Evolutionary conservation across 1,140 invertebrate genomes (phyloP).

Genomic region (Lasioglossum albipes): DNA sequence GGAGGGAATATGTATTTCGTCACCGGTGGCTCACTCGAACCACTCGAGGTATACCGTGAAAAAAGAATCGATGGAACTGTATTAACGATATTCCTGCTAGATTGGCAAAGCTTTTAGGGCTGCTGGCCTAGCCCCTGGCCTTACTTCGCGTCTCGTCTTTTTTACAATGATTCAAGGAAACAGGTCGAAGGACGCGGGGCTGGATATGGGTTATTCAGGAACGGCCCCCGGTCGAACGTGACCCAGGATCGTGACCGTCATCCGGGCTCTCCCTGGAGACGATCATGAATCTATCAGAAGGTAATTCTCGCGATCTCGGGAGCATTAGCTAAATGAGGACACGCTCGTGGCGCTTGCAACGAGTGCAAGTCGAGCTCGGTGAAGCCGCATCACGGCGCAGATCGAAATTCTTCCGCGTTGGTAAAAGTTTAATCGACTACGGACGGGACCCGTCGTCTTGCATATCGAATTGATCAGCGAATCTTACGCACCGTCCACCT

Average conservation of each 20-base stretch:
- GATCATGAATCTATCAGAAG: slow-evolving; percentile 42
- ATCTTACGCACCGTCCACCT: too few relatives aligned
- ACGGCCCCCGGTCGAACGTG: neutral
- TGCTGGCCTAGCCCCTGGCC: too few relatives aligned
- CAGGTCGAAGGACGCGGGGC: neutral
- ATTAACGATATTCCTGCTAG: too few relatives aligned
- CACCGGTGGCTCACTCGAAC: too few relatives aligned
- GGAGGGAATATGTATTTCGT: too few relatives aligned
- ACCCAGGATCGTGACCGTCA: neutral
- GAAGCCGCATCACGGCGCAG: neutral
- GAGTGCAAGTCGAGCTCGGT: neutral
- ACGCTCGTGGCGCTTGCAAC: neutral
- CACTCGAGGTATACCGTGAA: too few relatives aligned
- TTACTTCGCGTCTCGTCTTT: too few relatives aligned
- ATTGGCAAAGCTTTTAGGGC: too few relatives aligned
- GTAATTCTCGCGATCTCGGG: slow-evolving; percentile 33
- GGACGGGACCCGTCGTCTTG: too few relatives aligned
- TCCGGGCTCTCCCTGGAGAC: neutral
- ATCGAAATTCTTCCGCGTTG: slow-evolving; percentile 35
- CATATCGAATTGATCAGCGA: too few relatives aligned
- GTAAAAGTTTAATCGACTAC: slow-evolving; percentile 45
- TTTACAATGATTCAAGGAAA: neutral
- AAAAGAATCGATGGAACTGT: too few relatives aligned
- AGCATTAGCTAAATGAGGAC: slow-evolving; percentile 40
- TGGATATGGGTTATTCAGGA: slow-evolving; percentile 7